Evolutionary conservation across 2,797 vertebrate genomes (phyloP), one percentile per base, ranked within the genome.

Genomic region (Phalloptychus januarius): DNA sequence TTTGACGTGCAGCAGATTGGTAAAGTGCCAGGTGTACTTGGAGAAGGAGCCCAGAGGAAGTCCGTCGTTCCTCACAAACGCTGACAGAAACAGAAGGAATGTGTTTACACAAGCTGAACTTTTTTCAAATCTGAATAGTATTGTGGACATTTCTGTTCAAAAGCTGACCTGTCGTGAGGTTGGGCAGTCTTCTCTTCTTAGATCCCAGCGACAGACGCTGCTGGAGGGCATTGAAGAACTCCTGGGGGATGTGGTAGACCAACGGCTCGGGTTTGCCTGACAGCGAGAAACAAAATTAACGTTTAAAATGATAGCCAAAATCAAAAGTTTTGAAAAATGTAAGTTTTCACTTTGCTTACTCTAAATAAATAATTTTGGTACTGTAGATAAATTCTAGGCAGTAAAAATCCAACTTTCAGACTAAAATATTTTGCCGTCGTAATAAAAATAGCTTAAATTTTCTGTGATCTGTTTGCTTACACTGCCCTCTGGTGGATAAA

Each of bases 21-120:
- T 97, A 94, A 98, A 97, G 93, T 98, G 97, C 97, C 97, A 98
- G 1, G 96, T 97, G 89, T 97, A 98, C 88, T 97, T 98, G 87
- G 97, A 96, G 93, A 97, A 96, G 11, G 96, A 96, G 77, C 97
- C 96, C 82, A 96, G 89, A 10, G 96, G 96, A 75, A 97, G 94
- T 16, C 96, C 95, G 7, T 97, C 96, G 31, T 95, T 96, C 71
- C 95, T 95, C 77, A 97, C 94, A 85, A 97, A 96, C 10, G 95
- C 97, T 98, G 93, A 45, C 16, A 81, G 8, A 83, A 2, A 74
- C 5, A 46, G 1, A 77, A 4, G 75, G 2, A 65, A 44, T 12
- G 3, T 71, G 18, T 48, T 54, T n/a, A 74, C 23, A 0, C 6
- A 67, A 28, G 50, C 38, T n/a, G 28, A 5, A 5, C n/a, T n/a